Evolutionary conservation across 2,113 vertebrate genomes (phyloP).

Genomic region (sheep (Ovis aries)): ARS-UI_Ramb_v3.0 NC_056076.1:41787501-41788000

Average conservation of each 20-base stretch:
- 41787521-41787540: neutral
- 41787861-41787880: neutral
- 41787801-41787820: neutral
- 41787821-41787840: neutral
- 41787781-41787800: neutral
- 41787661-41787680: neutral
- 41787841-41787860: neutral
- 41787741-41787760: neutral
- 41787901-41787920: neutral
- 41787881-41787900: neutral
- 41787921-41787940: neutral
- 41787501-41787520: neutral
- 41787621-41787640: neutral
- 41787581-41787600: fast-evolving
- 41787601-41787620: neutral
- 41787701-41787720: neutral
- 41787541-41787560: neutral
- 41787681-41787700: neutral
- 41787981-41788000: neutral
- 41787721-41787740: neutral
- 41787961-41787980: neutral
- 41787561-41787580: neutral
- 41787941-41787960: neutral
- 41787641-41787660: neutral
- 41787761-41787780: neutral